Percentiles rank a stretch among this genome's conserved stretches.
These are phyloP conservation scores for Mus pahari DNA, from an alignment of 2,113 vertebrate genomes.

Conservation along the genomic window DNA sequence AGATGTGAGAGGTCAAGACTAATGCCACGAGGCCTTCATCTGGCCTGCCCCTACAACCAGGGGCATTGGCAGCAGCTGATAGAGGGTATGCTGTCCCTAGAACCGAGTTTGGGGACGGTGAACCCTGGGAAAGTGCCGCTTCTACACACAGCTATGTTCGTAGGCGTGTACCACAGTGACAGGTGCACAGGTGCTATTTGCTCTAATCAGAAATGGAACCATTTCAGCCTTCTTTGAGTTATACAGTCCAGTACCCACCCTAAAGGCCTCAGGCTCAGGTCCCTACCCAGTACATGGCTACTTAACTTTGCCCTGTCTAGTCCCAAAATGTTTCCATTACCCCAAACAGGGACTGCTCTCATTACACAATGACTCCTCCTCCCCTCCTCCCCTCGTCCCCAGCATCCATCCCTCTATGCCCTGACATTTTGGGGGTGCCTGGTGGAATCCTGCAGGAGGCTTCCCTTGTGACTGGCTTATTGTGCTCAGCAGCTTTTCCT, in stretches of 20 bases:
- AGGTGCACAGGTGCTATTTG: not conserved
- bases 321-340: not conserved
- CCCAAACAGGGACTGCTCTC: not conserved
- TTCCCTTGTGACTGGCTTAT: not conserved
- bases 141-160: not conserved
- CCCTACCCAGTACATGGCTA: not conserved
- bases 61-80: accelerated
- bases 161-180: not conserved
- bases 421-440: not conserved
- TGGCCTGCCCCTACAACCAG: not conserved
- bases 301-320: not conserved
- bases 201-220: no score
- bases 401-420: not conserved
- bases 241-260: no score
- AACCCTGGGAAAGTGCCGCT: accelerated
- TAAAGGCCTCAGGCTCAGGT: not conserved
- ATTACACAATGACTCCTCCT: no score
- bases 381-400: not conserved
- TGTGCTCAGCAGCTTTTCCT: not conserved
- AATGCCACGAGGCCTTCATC: accelerated
- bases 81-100: not conserved
- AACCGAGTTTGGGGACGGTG: not conserved
- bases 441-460: accelerated
- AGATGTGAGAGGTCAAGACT: not conserved
- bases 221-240: not conserved